Percentiles rank a stretch among this genome's conserved stretches.
Evolutionary conservation across 2,797 vertebrate species (phyloP).

Genomic region (Synanceia verrucosa): DNA sequence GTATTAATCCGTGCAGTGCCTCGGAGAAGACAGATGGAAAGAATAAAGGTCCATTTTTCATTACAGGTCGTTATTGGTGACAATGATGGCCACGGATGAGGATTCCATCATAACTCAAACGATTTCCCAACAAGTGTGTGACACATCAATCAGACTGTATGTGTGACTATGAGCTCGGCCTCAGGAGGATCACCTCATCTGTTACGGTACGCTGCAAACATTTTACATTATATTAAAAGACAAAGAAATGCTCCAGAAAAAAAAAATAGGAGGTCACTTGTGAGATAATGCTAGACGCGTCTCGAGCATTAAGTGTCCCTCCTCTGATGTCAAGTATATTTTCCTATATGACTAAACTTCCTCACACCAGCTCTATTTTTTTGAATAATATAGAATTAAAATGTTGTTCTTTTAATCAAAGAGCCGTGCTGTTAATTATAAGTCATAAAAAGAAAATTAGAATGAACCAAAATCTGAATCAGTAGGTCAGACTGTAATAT

Average conservation of each 20-base stretch:
- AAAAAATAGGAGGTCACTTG: constrained; percentile 8
- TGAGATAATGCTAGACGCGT: not conserved
- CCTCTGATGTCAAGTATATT: not conserved
- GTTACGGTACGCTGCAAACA: constrained; percentile 10
- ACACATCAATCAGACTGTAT: constrained; percentile 58
- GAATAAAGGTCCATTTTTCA: constrained; percentile 55
- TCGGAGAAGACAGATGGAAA: constrained; percentile 49
- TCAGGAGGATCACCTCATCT: constrained; percentile 27
- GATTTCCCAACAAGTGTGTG: constrained; percentile 58
- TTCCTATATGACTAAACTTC: too few species aligned
- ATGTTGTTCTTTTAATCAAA: too few species aligned
- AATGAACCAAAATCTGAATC: too few species aligned
- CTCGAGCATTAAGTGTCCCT: not conserved
- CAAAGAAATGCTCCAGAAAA: not conserved
- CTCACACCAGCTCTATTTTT: too few species aligned
- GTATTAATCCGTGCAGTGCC: constrained; percentile 53
- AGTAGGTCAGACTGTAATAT: not conserved
- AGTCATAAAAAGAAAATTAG: too few species aligned
- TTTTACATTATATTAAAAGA: constrained; percentile 13
- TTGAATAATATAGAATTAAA: too few species aligned
- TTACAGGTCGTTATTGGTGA: constrained; percentile 56
- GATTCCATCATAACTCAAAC: constrained; percentile 59
- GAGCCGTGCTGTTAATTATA: too few species aligned
- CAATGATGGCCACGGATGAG: constrained; percentile 50
- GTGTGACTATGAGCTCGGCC: constrained; percentile 30